phyloP scores from a whole-genome alignment of 2,797 vertebrate genomes.

The Enteromius anoplus region DNA sequence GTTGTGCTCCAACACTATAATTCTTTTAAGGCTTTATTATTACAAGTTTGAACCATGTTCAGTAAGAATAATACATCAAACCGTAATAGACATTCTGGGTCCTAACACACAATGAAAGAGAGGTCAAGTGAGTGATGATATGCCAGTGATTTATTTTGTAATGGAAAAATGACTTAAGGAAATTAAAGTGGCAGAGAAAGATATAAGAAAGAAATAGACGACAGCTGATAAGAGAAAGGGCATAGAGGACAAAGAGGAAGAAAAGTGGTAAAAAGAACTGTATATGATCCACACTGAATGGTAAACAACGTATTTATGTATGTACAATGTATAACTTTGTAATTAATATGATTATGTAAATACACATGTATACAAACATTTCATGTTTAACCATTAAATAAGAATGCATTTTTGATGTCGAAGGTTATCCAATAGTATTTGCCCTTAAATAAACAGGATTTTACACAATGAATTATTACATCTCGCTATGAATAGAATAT shows the following conservation, averaged over 20 bases:
- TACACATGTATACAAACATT: no score
- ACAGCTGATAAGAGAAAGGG: background rate
- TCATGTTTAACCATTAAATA: background rate
- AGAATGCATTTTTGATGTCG: background rate
- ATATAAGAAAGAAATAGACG: background rate
- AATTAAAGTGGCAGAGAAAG: slow-evolving; percentile 1
- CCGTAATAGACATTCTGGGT: background rate
- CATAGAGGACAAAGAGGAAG: background rate
- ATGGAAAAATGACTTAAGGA: slow-evolving; percentile 28
- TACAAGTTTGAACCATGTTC: background rate
- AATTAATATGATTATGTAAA: no score
- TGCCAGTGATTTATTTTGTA: slow-evolving; percentile 2
- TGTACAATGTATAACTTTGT: no score
- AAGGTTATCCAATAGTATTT: background rate
- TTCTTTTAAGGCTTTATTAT: background rate
- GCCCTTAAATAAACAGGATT: background rate
- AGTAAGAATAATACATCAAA: background rate
- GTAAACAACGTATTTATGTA: background rate
- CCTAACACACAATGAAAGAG: background rate
- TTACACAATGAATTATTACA: background rate
- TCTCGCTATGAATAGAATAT: background rate
- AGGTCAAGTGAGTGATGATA: background rate
- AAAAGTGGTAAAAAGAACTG: background rate
- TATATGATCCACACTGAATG: background rate
- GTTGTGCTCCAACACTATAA: background rate